phyloP scores from a whole-genome alignment of 2,888 invertebrate genomes.

The Synanthedon myopaeformis region DNA sequence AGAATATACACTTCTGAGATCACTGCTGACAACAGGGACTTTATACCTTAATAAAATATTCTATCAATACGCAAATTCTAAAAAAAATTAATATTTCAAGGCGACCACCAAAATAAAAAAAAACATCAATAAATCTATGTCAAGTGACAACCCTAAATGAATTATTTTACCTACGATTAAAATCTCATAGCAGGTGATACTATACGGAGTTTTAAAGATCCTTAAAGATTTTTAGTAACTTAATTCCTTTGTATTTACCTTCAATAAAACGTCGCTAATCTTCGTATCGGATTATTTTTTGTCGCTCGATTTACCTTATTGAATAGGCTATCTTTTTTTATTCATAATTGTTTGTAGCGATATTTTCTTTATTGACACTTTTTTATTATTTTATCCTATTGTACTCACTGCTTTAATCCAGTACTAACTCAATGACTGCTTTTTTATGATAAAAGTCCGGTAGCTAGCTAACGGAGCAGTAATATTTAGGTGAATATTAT shows the following conservation, averaged over 20 bases:
- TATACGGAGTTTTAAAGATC: conserved; percentile 8
- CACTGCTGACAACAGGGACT: too few species aligned
- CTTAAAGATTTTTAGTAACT: conserved; percentile 14
- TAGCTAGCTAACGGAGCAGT: too few species aligned
- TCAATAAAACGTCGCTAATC: conserved; percentile 11
- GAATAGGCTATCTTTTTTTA: background rate
- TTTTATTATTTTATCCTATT: background rate
- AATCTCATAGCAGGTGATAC: conserved; percentile 1
- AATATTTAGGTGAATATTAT: too few species aligned
- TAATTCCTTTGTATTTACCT: conserved; percentile 14
- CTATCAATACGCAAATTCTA: too few species aligned
- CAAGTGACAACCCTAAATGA: conserved; percentile 10
- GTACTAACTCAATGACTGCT: too few species aligned
- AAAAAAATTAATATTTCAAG: too few species aligned
- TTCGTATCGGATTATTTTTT: conserved; percentile 9
- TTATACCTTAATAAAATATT: too few species aligned
- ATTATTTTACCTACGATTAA: background rate
- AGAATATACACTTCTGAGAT: too few species aligned
- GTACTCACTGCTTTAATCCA: too few species aligned
- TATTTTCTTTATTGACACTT: background rate
- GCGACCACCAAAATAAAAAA: too few species aligned
- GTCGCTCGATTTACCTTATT: background rate
- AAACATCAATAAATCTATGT: conserved; percentile 14
- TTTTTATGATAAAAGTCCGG: too few species aligned
- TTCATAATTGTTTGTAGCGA: background rate